These are phyloP conservation scores for Anthophora plumipes DNA, from an alignment of 2,888 invertebrate genomes.

Conservation along the genomic window DNA sequence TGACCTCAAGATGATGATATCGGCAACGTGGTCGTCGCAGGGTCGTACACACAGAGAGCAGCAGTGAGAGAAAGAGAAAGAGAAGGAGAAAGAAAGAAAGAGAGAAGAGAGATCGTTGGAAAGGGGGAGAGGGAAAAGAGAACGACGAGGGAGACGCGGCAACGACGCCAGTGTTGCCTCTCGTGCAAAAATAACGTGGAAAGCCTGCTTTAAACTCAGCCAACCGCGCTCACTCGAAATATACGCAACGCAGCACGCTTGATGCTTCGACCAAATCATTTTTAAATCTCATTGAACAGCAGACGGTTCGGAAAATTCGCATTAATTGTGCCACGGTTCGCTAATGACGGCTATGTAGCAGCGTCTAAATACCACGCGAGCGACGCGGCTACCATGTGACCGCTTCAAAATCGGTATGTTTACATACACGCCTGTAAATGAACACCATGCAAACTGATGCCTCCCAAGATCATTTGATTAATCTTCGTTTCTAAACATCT, in stretches of 20 bases:
- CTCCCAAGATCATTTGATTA: constrained; percentile 3
- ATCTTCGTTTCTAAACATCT: constrained; percentile 4
- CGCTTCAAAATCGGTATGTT: background rate
- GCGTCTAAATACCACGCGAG: constrained; percentile 2
- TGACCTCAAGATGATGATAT: constrained; percentile 72
- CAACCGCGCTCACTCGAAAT: constrained; percentile 66
- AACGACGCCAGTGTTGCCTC: constrained; percentile 74
- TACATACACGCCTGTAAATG: constrained; percentile 17
- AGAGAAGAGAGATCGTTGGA: constrained; percentile 12
- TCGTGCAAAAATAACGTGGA: constrained; percentile 79
- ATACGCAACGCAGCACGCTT: constrained; percentile 39
- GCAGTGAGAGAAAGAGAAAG: constrained; percentile 8
- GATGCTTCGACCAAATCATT: constrained; percentile 50
- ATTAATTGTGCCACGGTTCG: constrained; percentile 42
- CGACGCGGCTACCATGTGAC: background rate
- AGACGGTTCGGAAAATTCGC: constrained; percentile 44
- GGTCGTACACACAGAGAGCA: constrained; percentile 48
- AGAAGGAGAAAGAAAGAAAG: background rate
- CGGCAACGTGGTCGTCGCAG: constrained; percentile 71
- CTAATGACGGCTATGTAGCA: constrained; percentile 21
- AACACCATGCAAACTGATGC: constrained; percentile 1
- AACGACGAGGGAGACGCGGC: constrained; percentile 73
- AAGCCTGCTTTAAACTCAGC: constrained; percentile 74
- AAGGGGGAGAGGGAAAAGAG: constrained; percentile 44
- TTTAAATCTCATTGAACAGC: constrained; percentile 56